Percentiles rank a stretch among this genome's conserved stretches.
These are phyloP conservation scores for Enteromius argenteus DNA, from an alignment of 2,797 vertebrate species.

Conservation along the genomic window DNA sequence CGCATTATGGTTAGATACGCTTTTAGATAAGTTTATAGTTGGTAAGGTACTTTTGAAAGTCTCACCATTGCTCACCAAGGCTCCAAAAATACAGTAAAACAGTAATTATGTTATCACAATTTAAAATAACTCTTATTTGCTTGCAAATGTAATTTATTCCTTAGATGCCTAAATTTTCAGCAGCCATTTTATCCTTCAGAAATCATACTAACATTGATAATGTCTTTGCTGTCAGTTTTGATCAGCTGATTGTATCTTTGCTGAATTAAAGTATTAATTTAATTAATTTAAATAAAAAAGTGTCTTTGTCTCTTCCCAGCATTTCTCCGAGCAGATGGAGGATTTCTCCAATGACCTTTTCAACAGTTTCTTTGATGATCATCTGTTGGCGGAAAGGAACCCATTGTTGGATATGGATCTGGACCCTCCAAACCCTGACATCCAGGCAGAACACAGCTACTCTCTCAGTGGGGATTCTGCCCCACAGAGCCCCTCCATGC, in stretches of 20 bases:
- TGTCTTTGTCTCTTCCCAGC: constrained; percentile 71
- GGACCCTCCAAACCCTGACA: constrained; percentile 88
- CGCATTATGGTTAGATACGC: background rate
- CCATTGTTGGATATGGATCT: constrained; percentile 93
- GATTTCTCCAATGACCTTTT: constrained; percentile 98
- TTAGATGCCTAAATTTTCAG: background rate
- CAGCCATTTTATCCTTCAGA: background rate
- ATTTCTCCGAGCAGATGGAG: constrained; percentile 97
- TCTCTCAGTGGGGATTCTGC: constrained; percentile 96
- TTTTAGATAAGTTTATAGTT: background rate
- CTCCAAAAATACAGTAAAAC: background rate
- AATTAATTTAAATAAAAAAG: background rate
- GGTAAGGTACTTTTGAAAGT: background rate
- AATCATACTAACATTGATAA: background rate
- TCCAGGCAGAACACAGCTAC: constrained; percentile 98
- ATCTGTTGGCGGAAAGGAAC: constrained; percentile 90
- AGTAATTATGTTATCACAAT: background rate
- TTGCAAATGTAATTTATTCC: background rate
- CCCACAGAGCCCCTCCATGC: constrained; percentile 93
- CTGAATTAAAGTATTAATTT: background rate
- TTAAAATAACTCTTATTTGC: background rate
- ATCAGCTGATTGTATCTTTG: background rate
- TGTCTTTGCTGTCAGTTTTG: background rate
- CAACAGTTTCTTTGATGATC: constrained; percentile 97
- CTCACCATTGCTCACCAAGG: background rate